A percentile compares a stretch with the other conserved stretches of the same genome.
Conservation (phyloP, 2,113 vertebrate species). For the Haemorhous mexicanus region DNA sequence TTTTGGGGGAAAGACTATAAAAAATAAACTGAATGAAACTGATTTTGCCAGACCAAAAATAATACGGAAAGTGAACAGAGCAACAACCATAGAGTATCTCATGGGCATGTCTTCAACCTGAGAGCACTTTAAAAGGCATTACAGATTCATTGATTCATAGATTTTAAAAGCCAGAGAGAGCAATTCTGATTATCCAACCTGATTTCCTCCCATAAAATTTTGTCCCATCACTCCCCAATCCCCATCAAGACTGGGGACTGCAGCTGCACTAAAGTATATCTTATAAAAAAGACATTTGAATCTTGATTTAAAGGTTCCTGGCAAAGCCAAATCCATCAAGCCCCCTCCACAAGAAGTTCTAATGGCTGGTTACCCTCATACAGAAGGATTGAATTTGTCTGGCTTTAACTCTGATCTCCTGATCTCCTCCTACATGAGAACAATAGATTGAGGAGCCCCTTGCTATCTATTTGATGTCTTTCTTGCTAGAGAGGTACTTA, state of each 20-base stretch:
- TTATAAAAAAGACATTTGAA: neutral
- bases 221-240: neutral
- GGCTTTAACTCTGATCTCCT: slow-evolving; percentile 1
- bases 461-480: neutral
- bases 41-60: neutral
- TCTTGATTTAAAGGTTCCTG: neutral
- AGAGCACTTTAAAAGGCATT: slow-evolving; percentile 32
- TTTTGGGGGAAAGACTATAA: neutral
- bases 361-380: neutral
- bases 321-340: neutral
- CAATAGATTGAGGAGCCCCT: neutral
- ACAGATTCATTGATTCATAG: slow-evolving; percentile 42
- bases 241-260: neutral
- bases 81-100: neutral
- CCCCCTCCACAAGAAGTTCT: neutral
- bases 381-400: neutral
- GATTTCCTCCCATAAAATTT: slow-evolving; percentile 7
- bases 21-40: neutral
- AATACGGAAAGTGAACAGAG: neutral
- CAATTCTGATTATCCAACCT: slow-evolving; percentile 33
- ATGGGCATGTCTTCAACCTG: neutral
- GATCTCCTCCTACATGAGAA: neutral
- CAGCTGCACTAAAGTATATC: neutral
- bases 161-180: slow-evolving; percentile 35
- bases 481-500: neutral